Evolutionary conservation across 2,113 vertebrate species (phyloP).

Genomic region (Heterocephalus glaber): DNA sequence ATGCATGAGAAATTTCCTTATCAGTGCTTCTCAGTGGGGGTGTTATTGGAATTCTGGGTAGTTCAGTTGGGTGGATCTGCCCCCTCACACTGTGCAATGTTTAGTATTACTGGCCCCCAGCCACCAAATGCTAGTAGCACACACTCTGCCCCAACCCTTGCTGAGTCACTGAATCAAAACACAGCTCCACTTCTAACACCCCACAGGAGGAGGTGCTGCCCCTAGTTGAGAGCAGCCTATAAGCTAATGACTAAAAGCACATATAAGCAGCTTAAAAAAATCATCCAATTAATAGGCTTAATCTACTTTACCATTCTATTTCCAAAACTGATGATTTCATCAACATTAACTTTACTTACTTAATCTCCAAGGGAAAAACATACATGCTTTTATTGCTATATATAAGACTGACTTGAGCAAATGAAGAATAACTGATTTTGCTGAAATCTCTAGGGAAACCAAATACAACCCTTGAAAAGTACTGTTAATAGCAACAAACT

Average conservation of each 20-base stretch:
- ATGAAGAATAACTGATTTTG: slow-evolving; percentile 35
- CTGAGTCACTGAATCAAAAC: background rate
- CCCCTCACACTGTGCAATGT: background rate
- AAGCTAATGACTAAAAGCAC: background rate
- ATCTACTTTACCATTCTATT: slow-evolving; percentile 1
- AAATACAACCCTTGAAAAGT: slow-evolving; percentile 29
- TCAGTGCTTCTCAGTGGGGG: background rate
- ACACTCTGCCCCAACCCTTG: background rate
- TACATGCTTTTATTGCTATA: slow-evolving; percentile 5
- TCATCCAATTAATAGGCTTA: slow-evolving; percentile 7
- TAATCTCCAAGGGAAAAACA: background rate
- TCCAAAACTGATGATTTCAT: background rate
- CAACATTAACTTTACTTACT: background rate
- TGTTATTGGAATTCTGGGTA: background rate
- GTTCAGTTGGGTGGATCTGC: background rate
- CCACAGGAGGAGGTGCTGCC: background rate
- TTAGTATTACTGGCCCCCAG: background rate
- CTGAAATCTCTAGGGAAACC: slow-evolving; percentile 29
- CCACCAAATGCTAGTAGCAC: background rate
- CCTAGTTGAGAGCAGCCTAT: background rate
- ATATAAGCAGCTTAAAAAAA: background rate
- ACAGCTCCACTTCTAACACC: background rate
- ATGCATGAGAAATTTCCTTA: background rate
- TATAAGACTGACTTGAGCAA: background rate
- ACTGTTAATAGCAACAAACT: background rate